Base-by-base conservation (phyloP, 2,113 vertebrate genomes). In the Indicator maculatus region DNA sequence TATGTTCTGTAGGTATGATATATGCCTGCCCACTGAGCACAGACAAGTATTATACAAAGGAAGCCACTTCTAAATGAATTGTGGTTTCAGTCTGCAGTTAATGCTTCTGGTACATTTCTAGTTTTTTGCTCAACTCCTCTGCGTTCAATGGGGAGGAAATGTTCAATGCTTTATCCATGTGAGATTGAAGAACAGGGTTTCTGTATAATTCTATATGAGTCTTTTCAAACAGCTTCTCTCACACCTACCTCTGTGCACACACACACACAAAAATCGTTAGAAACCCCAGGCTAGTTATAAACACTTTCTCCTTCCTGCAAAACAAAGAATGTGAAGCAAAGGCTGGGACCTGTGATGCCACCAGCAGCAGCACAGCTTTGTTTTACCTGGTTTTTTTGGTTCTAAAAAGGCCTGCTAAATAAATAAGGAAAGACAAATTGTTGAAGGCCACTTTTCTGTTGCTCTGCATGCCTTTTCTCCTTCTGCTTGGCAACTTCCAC, bases 401-500 rank as follows among this genome's bases (percentile, higher is more conserved):
- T 86, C 50, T 39, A 78, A 82, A 93, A 73, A n/a, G 10, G 27
- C 36, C 24, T 1, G 1, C 39, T 53, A 31, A 61, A 52, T 58
- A 38, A 70, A 12, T 26, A 13, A 30, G 33, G 24, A 60, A 14
- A 31, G 19, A 23, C 26, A 9, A 38, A 67, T 36, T 84, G 33
- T 65, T 85, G 36, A 91, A 91, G 89, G 55, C n/a, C 50, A 58
- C 71, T 93, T 56, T 89, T 87, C 36, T 79, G 58, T 81, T 84
- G 61, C 90, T 93, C 83, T 94, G 85, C 45, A 6, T 64, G 88
- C 65, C 79, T 94, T 67, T 75, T 88, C 72, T 74, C 59, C 67
- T 92, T 27, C 63, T 89, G 89, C 89, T 88, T 77, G 66, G 83
- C 93, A 91, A 71, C 88, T 91, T 96, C 90, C 93, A 86, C 77